Evolutionary conservation across 2,888 invertebrate genomes (phyloP), one percentile per base, ranked within the genome.

Genomic region (Parnassius glacialis): DNA sequence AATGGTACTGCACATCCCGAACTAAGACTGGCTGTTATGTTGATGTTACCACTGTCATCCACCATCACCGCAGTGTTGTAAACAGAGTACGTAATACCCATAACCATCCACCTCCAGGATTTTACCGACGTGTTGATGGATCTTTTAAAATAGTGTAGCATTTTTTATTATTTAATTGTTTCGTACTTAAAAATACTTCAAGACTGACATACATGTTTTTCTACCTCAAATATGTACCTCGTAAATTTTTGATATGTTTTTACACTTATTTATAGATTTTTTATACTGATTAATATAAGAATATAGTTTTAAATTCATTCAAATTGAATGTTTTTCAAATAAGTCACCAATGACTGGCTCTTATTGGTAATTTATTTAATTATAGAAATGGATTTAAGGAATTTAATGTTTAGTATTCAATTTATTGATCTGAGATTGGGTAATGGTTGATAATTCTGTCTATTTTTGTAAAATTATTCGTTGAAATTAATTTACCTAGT

Each of bases 1-100:
- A 90, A 64, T 90, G 90, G 90, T 90, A 90, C 64, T 90, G 90
- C 59, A 87, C 84, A 43, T 85, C 87, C 0, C 75, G 90, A 2
- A 81, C 78, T 0, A 88, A 88, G 67, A 84, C 86, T 1, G 88
- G 88, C 13, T 90, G 90, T 64, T 82, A 80, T n/a, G 90, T 86
- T 10, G 89, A 87, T 63, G 77, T 89, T 1, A 89, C 84, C 3
- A 89, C 89, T 0, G 80, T 81, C 0, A 68, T 82, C 1, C 80
- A 83, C 44, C 73, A 78, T n/a, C 68, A 75, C 2, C 83, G 83
- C 2, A 83, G 74, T 56, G 64, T 83, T 13, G 83, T 90, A 11
- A 78, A 84, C 62, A 71, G 89, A 67, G 85, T 90, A 47, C 78
- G 90, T 45, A 82, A 85, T 59, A 73, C 70, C 42, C 90, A 90